Evolutionary conservation across 2,888 invertebrate genomes (phyloP).

Genomic region (Campoplex capitator): DNA sequence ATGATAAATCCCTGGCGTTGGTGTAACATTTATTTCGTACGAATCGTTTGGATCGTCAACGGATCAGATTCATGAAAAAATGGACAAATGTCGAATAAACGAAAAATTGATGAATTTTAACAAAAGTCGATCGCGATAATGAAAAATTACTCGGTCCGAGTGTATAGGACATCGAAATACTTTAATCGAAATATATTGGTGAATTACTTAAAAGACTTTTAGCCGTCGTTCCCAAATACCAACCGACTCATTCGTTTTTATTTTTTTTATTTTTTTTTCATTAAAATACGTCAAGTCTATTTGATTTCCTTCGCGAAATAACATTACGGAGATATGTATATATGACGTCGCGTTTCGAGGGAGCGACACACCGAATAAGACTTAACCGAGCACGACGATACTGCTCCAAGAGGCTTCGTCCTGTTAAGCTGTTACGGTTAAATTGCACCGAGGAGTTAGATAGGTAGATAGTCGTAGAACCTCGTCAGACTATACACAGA

Average conservation of each 20-base stretch:
- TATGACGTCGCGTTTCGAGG: conserved; percentile 4
- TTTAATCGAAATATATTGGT: too few species aligned
- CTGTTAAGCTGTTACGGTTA: conserved; percentile 72
- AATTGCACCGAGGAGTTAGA: conserved; percentile 66
- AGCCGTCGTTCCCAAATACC: background rate
- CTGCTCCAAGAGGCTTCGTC: conserved; percentile 53
- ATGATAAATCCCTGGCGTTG: background rate
- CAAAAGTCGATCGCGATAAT: too few species aligned
- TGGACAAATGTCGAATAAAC: background rate
- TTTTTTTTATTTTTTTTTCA: too few species aligned
- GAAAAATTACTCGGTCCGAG: too few species aligned
- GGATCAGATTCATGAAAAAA: background rate
- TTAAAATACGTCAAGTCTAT: background rate
- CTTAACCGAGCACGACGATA: conserved; percentile 65
- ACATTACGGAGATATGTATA: background rate
- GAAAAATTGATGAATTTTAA: too few species aligned
- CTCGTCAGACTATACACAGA: conserved; percentile 35
- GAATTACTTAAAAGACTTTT: too few species aligned
- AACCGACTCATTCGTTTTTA: background rate
- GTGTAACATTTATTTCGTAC: background rate
- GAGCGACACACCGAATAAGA: conserved; percentile 53
- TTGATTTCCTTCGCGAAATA: background rate
- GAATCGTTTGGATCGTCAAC: background rate
- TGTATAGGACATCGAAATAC: too few species aligned
- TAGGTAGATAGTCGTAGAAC: conserved; percentile 44